Base-by-base conservation (phyloP, 2,888 invertebrate genomes). In the Phortica magna region DNA sequence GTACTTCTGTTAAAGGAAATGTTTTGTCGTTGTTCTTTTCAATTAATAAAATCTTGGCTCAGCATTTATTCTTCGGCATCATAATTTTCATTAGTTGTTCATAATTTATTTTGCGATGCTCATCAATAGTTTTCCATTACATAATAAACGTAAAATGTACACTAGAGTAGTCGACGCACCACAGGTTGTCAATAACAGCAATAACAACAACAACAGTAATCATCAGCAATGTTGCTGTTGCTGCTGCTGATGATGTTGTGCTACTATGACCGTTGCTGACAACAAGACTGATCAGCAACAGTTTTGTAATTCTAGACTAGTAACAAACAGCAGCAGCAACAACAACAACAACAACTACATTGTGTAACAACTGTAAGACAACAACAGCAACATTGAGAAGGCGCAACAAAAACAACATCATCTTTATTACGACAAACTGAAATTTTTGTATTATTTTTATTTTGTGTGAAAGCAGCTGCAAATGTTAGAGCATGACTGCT, bases 391-490 rank as follows among this genome's bases (percentile, higher is more conserved):
- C 31, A 31, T 4, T 31, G 31, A 31, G 0, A 6, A 48, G 48
- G 48, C 9, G 39, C 59, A 65, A 43, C 53, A 74, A 57, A 39
- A 64, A 31, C 57, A 75, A 42, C 70, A 64, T 10, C 42, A 68
- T 48, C 48, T 12, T 48, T 48, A 48, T 3, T 48, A 68, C 41
- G 22, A 65, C 65, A 73, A 31, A 14, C 9, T 14, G 3, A 14
- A 5, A 48, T 0, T 48, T 48, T 9, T 14, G 42, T 53, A 59
- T 73, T 72, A 14, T 67, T 76, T 48, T 9, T 14, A 42, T 39
- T 67, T 73, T 72, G 22, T 67, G 76, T 77, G 22, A 5, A 12
- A 71, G 70, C 70, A 71, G 70, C 70, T 71, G 70, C 70, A 71
- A 71, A 55, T 71, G 55, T 53, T 71, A 53, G 55, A 55, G 61